These are phyloP conservation scores for Anas capensis DNA, from an alignment of 2,797 vertebrate species.

Conservation along the genomic window DNA sequence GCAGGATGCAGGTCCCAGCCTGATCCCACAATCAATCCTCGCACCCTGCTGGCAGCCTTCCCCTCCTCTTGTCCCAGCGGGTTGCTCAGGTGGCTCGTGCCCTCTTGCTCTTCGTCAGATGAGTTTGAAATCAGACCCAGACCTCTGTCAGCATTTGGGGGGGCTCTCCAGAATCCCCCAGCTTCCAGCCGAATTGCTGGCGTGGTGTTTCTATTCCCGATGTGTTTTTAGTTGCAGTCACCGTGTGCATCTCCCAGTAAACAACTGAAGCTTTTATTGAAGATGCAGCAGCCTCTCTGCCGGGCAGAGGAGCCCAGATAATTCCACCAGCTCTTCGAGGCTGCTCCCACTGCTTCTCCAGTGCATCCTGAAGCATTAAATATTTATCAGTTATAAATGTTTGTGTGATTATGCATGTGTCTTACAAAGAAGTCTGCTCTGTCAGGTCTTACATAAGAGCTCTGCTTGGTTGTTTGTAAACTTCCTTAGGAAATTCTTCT, in stretches of 20 bases:
- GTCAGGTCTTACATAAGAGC: not conserved
- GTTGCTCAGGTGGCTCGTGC: not conserved
- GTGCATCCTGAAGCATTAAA: not conserved
- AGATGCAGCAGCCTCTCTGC: not conserved
- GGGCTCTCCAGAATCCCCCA: not conserved
- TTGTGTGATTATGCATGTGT: not conserved
- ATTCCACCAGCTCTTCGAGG: not conserved
- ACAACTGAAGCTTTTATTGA: not conserved
- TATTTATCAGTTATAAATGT: not conserved
- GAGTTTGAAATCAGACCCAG: not conserved
- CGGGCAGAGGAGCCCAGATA: not conserved
- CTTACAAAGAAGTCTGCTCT: not conserved
- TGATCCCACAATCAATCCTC: rapidly evolving
- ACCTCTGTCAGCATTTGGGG: too few species aligned
- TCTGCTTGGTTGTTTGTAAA: not conserved
- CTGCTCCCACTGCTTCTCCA: not conserved
- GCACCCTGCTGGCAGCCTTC: not conserved
- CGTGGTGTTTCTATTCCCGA: not conserved
- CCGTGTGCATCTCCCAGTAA: not conserved
- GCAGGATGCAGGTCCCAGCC: not conserved
- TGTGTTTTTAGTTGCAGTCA: not conserved
- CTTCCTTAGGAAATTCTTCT: not conserved
- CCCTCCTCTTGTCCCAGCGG: not conserved
- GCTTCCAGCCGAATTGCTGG: not conserved
- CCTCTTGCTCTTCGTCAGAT: not conserved